Base-by-base conservation (phyloP, 1,140 invertebrate genomes). In the Drosophila tani region DNA sequence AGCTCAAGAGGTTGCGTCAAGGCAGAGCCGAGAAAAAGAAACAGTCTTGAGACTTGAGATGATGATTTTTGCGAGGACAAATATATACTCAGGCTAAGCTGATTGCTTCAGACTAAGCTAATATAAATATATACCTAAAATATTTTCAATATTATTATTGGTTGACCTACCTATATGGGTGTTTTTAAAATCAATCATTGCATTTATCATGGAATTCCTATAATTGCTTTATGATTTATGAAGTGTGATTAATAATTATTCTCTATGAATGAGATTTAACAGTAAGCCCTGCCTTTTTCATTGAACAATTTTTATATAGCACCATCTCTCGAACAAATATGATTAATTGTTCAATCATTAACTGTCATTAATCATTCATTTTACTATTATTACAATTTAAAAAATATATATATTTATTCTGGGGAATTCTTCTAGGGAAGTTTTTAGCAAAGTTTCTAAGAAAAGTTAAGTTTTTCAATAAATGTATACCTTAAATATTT, bases 31-130 rank as follows among this genome's bases (percentile, higher is more conserved):
- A 45, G 43, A 65, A 49, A 69, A 49, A 63, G 43, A 56, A 24
- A 41, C 24, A 75, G 74, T 58, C 55, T 65, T 73, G 59, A 41
- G 21, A 3, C 21, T 24, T 41, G 35, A 46, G 59, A 41, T 41
- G 35, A 46, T 12, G 55, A 64, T 75, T 62, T 79, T 51, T 60
- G 50, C 15, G 14, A 24, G 2, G 38, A 21, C 11, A 83, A 70
- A 75, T 62, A 53, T 71, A 58, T 66, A n/a, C 17, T 17, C 35
- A n/a, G 35, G 40, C 32, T 27, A 41, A 43, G 56, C 40, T 45
- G 0, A 27, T 35, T 24, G 21, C 21, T 24, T 24, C 3, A 24
- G 3, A 24, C 21, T 24, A 24, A 24, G 21, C 21, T 24, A 24
- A 19, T 47, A 50, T n/a, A 32, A 8, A 32, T 9, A 32, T 32